These are phyloP conservation scores for Rhincodon typus DNA, from an alignment of 2,797 vertebrate genomes.

Conservation along the genomic window DNA sequence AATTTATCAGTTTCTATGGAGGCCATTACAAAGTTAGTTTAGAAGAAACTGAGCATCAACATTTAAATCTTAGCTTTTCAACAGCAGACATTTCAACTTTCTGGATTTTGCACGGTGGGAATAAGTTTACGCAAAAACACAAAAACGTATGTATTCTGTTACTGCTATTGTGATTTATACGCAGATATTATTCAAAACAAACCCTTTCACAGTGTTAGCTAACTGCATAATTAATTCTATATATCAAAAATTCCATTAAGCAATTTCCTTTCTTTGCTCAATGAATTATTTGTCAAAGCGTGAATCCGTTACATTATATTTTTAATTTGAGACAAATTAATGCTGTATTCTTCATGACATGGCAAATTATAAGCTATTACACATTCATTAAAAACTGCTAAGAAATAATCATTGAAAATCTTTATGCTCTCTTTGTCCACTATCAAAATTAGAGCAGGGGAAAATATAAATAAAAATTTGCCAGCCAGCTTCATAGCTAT, in stretches of 20 bases:
- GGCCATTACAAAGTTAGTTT: not conserved
- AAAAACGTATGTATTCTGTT: not conserved
- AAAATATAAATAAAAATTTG: not conserved
- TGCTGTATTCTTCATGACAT: slow-evolving; percentile 25
- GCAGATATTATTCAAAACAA: slow-evolving; percentile 30
- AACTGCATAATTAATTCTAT: slow-evolving; percentile 34
- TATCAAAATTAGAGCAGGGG: not conserved
- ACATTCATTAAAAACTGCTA: slow-evolving; percentile 37
- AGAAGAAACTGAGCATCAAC: not conserved
- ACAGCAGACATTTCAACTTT: not conserved
- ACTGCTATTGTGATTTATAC: slow-evolving; percentile 34
- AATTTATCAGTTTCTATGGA: not conserved
- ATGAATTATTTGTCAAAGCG: slow-evolving; percentile 36
- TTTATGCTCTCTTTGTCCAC: not conserved
- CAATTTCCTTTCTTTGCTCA: slow-evolving; percentile 36
- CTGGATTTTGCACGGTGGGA: not conserved
- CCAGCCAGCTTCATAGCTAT: too few species aligned
- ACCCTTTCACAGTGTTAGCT: slow-evolving; percentile 21
- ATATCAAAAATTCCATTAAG: slow-evolving; percentile 38
- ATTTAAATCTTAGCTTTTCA: slow-evolving; percentile 28
- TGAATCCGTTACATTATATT: slow-evolving; percentile 36
- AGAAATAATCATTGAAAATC: too few species aligned
- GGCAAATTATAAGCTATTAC: slow-evolving; percentile 36
- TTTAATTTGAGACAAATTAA: slow-evolving; percentile 39
- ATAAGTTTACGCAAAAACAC: not conserved